phyloP scores from a whole-genome alignment of 2,888 invertebrate genomes.

The Euzophera pinguis region DNA sequence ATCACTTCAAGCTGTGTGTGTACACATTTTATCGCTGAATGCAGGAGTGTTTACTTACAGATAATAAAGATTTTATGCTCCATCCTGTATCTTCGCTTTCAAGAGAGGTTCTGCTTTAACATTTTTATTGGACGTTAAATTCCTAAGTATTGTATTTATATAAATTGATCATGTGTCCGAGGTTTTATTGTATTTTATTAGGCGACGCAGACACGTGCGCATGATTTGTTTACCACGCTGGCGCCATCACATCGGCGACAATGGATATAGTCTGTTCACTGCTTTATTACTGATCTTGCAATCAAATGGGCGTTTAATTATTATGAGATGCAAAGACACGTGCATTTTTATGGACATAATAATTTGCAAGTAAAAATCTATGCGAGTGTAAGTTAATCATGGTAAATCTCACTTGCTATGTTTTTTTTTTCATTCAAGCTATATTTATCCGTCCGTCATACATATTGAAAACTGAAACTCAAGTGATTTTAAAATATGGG shows the following conservation, averaged over 20 bases:
- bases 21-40: constrained; percentile 19
- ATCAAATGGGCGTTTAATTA: constrained; percentile 5
- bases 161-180: constrained; percentile 32
- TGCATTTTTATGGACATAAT: neutral
- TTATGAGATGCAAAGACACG: constrained; percentile 1
- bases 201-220: constrained; percentile 33
- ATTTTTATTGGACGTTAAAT: neutral
- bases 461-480: too few relatives aligned
- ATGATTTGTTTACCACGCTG: constrained; percentile 31
- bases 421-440: too few relatives aligned
- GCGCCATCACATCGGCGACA: constrained; percentile 23
- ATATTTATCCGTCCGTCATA: too few relatives aligned
- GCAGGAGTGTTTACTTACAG: constrained; percentile 3
- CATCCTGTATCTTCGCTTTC: neutral
- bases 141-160: constrained; percentile 24
- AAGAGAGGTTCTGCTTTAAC: neutral
- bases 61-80: constrained; percentile 7
- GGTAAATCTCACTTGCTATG: too few relatives aligned
- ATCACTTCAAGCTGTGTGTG: neutral
- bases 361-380: neutral
- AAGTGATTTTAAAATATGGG: too few relatives aligned
- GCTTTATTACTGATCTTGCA: constrained; percentile 7
- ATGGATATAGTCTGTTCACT: constrained; percentile 1
- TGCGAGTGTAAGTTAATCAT: too few relatives aligned
- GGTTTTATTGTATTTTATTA: constrained; percentile 39